phyloP scores from a whole-genome alignment of 2,797 vertebrate species.

The Limosa lapponica region DNA sequence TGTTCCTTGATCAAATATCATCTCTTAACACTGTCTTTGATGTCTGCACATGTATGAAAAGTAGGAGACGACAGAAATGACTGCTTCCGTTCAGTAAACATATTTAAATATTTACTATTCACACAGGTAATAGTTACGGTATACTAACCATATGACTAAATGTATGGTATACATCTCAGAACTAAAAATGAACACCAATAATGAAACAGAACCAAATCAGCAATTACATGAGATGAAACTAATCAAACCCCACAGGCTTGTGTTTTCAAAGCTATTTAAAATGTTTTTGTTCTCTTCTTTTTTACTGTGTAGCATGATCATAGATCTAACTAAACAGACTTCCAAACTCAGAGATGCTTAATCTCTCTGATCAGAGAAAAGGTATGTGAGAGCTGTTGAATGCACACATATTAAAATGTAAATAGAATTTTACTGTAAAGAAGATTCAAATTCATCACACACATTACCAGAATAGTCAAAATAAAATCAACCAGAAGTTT shows the following conservation, averaged over 20 bases:
- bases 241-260: background rate
- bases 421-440: background rate
- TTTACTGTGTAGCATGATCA: background rate
- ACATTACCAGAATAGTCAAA: background rate
- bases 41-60: constrained; percentile 70
- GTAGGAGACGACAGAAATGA: constrained; percentile 76
- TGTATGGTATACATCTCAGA: background rate
- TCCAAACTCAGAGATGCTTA: background rate
- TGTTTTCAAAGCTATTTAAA: background rate
- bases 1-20: constrained; percentile 77
- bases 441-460: background rate
- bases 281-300: background rate
- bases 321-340: background rate
- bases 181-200: background rate
- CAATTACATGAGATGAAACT: background rate
- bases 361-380: background rate
- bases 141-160: background rate
- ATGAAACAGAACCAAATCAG: background rate
- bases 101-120: constrained; percentile 77
- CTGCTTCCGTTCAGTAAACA: constrained; percentile 81
- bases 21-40: constrained; percentile 78
- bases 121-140: background rate
- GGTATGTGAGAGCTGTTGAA: background rate
- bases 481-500: background rate
- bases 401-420: background rate